Conservation (phyloP, 2,888 invertebrate species). For the Eristalis arbustorum region DNA sequence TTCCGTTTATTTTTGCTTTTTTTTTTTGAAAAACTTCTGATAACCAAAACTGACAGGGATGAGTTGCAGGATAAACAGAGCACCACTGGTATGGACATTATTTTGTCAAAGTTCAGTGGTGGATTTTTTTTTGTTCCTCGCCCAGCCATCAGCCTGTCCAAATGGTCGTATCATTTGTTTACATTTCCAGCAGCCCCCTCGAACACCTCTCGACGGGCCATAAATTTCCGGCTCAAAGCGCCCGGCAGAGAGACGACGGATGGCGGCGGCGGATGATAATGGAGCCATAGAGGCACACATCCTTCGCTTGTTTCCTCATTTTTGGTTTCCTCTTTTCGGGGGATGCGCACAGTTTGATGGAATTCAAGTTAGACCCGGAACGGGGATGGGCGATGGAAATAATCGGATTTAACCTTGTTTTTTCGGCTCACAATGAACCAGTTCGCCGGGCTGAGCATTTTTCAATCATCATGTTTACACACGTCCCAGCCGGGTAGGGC, state of each 20-base stretch:
- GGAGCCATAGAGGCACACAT: slow-evolving; percentile 31
- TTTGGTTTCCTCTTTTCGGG: slow-evolving; percentile 5
- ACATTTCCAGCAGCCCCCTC: slow-evolving; percentile 32
- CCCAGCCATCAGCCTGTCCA: background rate
- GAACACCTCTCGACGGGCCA: slow-evolving; percentile 11
- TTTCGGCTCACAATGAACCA: slow-evolving; percentile 30
- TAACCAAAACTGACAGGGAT: slow-evolving; percentile 41
- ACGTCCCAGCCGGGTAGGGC: background rate
- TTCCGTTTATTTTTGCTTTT: background rate
- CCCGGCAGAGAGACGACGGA: background rate
- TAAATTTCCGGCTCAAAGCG: slow-evolving; percentile 53
- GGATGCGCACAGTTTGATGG: background rate
- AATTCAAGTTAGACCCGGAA: background rate
- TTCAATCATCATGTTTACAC: slow-evolving; percentile 59
- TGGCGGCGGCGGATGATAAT: slow-evolving; percentile 49
- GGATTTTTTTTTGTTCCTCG: background rate
- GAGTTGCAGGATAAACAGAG: background rate
- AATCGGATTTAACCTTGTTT: slow-evolving; percentile 29
- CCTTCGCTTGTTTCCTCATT: slow-evolving; percentile 30
- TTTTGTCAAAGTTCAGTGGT: slow-evolving; percentile 52
- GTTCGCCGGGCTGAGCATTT: slow-evolving; percentile 40
- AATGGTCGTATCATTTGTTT: slow-evolving; percentile 44
- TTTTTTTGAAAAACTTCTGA: background rate
- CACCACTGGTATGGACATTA: slow-evolving; percentile 39
- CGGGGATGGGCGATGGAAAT: background rate